phyloP scores from a whole-genome alignment of 1,140 invertebrate species.

The Schlechtendalia chinensis region DNA sequence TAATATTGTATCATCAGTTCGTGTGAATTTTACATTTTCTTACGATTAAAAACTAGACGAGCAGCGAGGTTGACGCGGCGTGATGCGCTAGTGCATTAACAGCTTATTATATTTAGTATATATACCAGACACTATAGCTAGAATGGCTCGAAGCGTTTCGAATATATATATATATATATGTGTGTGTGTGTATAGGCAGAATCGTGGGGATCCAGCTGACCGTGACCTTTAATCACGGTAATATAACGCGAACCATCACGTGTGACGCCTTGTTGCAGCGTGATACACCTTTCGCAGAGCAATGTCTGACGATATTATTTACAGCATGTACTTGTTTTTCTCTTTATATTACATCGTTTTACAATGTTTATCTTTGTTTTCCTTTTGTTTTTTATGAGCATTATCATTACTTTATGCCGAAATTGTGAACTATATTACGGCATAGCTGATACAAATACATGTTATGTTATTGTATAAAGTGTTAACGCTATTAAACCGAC shows the following conservation, averaged over 20 bases:
- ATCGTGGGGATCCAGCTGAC: constrained; percentile 31
- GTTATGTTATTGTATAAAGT: too few relatives aligned
- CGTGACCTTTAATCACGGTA: constrained; percentile 45
- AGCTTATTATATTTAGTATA: constrained; percentile 19
- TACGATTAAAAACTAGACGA: constrained; percentile 29
- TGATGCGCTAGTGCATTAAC: constrained; percentile 39
- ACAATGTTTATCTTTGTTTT: too few relatives aligned
- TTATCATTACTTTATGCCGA: too few relatives aligned
- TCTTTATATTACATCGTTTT: too few relatives aligned
- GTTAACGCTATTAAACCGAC: too few relatives aligned
- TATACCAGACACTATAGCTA: constrained; percentile 1
- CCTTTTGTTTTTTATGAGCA: too few relatives aligned
- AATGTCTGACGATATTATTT: too few relatives aligned
- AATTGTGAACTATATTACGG: too few relatives aligned
- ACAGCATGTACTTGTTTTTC: too few relatives aligned
- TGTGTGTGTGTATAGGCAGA: too few relatives aligned
- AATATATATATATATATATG: background rate
- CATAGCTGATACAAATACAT: too few relatives aligned
- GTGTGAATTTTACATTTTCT: constrained; percentile 15
- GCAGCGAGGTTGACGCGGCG: constrained; percentile 20
- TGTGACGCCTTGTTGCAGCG: constrained; percentile 19
- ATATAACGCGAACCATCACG: constrained; percentile 13
- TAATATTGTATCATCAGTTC: constrained; percentile 20
- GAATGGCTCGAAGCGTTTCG: constrained; percentile 24
- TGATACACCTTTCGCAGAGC: too few relatives aligned